Base-by-base conservation (phyloP, 1,140 invertebrate genomes). In the Doryteuthis pealeii region DNA sequence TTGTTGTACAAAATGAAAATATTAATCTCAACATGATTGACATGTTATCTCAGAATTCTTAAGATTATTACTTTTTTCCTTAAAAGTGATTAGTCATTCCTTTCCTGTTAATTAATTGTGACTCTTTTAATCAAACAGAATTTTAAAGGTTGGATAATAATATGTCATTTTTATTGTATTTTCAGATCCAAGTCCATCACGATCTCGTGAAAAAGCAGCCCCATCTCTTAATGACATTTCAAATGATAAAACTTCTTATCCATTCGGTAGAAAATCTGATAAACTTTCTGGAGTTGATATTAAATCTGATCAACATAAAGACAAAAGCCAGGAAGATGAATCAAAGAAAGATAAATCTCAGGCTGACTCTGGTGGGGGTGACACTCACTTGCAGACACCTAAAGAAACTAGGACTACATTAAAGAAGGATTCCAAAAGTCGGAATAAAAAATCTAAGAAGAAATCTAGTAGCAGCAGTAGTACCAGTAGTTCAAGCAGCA, bases 201-300 rank as follows among this genome's bases (percentile, higher is more conserved):
- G 5, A 62, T 62, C 18, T 22, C 54, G 54, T 22, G 70, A 45
- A 33, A 28, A 35, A 12, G 22, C n/a, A 43, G 14, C 33, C 6
- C 5, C 43, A 45, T 26, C 40, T 45, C 31, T 26, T 12, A 28
- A 22, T 45, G 70, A 71, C 31, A 12, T 22, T 71, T 14, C 22
- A 18, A 10, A 12, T 43, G 35, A 40, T 12, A 49, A 40, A 45
- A 15, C 12, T 26, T 68, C 12, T n/a, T 49, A 43, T 40, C n/a
- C n/a, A 18, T 82, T 84, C 76, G 74, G 77, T 43, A 78, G 74
- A 66, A 80, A 77, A 77, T 78, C 81, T 67, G 71, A 75, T 54
- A 74, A 76, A 65, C 83, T 82, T 73, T 80, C 83, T 45, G 83
- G 83, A 28, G 65, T 83, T 62, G 80, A 81, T 72, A 70, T 74